A percentile compares a stretch with the other conserved stretches of the same genome.
Conservation (phyloP, 2,888 invertebrate genomes). For the Protodeltote pygarga region DNA sequence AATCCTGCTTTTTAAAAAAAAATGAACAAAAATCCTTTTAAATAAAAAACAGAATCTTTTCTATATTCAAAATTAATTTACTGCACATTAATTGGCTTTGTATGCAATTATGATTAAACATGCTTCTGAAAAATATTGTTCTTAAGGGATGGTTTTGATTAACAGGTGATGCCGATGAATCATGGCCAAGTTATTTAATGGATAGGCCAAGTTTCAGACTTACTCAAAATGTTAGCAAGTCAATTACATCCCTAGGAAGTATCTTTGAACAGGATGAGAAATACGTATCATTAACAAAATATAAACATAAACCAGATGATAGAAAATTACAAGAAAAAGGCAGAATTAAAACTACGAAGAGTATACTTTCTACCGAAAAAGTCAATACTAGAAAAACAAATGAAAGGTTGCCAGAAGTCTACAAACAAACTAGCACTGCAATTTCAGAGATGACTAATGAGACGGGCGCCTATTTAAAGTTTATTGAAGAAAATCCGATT, state of each 20-base stretch:
- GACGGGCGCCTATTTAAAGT: neutral
- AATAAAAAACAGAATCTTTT: no score
- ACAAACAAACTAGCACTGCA: neutral
- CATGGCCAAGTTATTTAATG: conserved; percentile 67
- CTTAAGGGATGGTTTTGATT: no score
- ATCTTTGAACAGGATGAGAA: conserved; percentile 69
- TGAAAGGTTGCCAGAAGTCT: neutral
- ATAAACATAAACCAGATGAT: neutral
- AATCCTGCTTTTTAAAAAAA: no score
- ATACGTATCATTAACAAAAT: conserved; percentile 15
- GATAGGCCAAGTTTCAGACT: conserved; percentile 54
- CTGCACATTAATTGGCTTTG: no score
- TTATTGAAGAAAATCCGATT: neutral
- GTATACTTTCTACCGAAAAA: neutral
- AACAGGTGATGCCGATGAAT: conserved; percentile 72
- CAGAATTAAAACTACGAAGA: neutral
- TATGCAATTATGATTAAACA: no score
- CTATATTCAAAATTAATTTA: no score
- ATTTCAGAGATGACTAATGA: neutral
- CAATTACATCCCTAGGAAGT: conserved; percentile 70
- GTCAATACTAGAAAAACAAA: conserved; percentile 5
- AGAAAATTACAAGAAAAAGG: conserved; percentile 1
- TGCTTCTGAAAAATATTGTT: no score
- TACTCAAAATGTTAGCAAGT: conserved; percentile 67
- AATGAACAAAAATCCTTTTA: no score